These are phyloP conservation scores for Zoanthus sansibaricus DNA, from an alignment of 92 coral and sea anemone genomes.

Conservation along the genomic window DNA sequence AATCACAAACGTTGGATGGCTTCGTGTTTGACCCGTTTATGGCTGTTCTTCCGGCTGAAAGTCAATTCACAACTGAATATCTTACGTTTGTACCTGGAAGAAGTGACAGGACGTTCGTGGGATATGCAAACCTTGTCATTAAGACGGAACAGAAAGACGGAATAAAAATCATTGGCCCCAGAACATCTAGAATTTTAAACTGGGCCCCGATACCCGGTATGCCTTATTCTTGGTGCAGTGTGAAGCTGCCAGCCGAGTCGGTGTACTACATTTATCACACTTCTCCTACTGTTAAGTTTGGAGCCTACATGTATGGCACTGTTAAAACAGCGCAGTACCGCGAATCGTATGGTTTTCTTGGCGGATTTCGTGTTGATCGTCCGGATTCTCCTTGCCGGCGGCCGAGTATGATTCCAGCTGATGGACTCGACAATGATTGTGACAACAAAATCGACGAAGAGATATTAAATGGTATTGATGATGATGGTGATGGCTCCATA, in stretches of 20 bases:
- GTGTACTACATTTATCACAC: constrained; percentile 72
- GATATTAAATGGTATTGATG: constrained; percentile 73
- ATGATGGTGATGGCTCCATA: constrained; percentile 81
- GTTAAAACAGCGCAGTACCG: constrained; percentile 31
- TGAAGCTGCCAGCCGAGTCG: constrained; percentile 45
- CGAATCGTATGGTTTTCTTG: constrained; percentile 80
- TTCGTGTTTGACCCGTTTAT: constrained; percentile 73
- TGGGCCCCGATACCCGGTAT: constrained; percentile 57
- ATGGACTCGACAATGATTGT: constrained; percentile 89
- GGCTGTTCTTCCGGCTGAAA: constrained; percentile 76
- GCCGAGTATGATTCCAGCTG: constrained; percentile 69
- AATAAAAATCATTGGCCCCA: constrained; percentile 50
- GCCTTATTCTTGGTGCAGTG: constrained; percentile 59
- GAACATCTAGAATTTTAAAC: constrained; percentile 18
- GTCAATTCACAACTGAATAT: constrained; percentile 80
- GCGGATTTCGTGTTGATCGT: constrained; percentile 62
- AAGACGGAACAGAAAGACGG: constrained; percentile 56
- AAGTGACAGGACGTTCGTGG: constrained; percentile 29
- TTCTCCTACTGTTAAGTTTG: constrained; percentile 73
- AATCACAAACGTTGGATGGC: constrained; percentile 33
- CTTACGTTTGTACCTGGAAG: constrained; percentile 62
- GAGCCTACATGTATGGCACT: constrained; percentile 71
- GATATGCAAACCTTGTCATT: constrained; percentile 58
- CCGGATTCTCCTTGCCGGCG: constrained; percentile 41
- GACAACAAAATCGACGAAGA: constrained; percentile 91